phyloP scores from a whole-genome alignment of 2,888 invertebrate genomes.

The Athripsodes cinereus region DNA sequence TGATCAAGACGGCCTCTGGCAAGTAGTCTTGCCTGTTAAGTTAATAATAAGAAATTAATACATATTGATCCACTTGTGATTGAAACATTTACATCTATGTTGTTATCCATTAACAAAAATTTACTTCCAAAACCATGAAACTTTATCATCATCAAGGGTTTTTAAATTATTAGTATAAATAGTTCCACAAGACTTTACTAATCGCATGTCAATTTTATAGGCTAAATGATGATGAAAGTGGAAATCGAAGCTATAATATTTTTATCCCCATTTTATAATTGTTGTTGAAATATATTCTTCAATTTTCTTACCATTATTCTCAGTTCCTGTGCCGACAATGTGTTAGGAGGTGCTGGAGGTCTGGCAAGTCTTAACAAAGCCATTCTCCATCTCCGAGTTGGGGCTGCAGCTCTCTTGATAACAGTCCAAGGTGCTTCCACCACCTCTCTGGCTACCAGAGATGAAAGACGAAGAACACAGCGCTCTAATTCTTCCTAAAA shows the following conservation, averaged over 20 bases:
- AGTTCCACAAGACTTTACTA: no score
- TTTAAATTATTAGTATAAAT: no score
- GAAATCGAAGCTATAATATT: no score
- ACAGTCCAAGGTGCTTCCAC: slow-evolving; percentile 24
- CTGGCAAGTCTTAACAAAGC: slow-evolving; percentile 29
- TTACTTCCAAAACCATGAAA: neutral
- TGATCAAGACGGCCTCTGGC: slow-evolving; percentile 23
- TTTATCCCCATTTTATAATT: no score
- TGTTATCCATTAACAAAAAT: neutral
- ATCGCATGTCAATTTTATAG: no score
- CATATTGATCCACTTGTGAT: no score
- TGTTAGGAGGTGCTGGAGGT: slow-evolving; percentile 44
- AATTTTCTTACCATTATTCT: slow-evolving; percentile 27
- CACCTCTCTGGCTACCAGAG: slow-evolving; percentile 19
- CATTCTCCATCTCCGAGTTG: slow-evolving; percentile 22
- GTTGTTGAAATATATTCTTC: no score
- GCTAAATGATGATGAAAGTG: no score
- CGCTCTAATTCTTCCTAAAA: slow-evolving; percentile 25
- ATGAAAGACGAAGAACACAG: slow-evolving; percentile 19
- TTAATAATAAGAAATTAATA: no score
- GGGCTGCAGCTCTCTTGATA: slow-evolving; percentile 17
- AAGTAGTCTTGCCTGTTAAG: slow-evolving; percentile 21
- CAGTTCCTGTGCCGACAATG: slow-evolving; percentile 25
- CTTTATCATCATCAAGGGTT: no score
- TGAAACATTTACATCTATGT: no score